These are phyloP conservation scores for Halcyon malimbica DNA, from an alignment of 2,113 vertebrate genomes.

Conservation along the genomic window DNA sequence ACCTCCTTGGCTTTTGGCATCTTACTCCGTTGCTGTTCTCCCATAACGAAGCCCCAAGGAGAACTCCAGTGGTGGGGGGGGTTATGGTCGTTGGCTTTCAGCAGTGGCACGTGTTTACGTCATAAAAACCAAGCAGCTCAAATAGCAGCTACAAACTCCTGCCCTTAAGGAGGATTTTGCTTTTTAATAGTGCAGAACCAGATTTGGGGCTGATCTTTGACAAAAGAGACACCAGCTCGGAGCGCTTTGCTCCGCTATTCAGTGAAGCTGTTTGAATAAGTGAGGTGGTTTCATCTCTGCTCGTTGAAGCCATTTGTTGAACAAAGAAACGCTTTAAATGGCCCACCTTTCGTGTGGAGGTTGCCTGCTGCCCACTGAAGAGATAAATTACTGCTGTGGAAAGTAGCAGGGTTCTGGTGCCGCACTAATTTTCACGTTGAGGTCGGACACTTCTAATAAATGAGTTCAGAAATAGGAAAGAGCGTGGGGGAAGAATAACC, in stretches of 20 bases:
- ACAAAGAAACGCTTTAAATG: neutral
- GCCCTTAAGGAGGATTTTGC: neutral
- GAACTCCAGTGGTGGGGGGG: neutral
- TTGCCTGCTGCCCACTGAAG: neutral
- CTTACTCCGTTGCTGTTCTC: neutral
- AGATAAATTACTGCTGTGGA: neutral
- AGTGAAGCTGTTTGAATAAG: neutral
- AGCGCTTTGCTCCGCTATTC: neutral
- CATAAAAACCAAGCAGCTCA: neutral
- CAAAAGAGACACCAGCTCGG: neutral
- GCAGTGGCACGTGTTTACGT: fast-evolving
- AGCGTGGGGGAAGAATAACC: fast-evolving
- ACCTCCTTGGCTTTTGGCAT: fast-evolving
- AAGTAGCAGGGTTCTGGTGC: neutral
- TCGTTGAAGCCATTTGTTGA: neutral
- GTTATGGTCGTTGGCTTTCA: fast-evolving
- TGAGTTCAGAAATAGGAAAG: neutral
- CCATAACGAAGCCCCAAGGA: neutral
- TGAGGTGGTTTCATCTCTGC: neutral
- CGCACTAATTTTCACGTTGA: neutral
- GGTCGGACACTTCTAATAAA: neutral
- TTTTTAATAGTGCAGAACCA: neutral
- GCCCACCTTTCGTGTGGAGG: neutral
- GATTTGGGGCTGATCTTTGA: neutral
- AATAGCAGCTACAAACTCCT: neutral